Evolutionary conservation across 2,797 vertebrate species (phyloP).

Genomic region (Pterois miles): DNA sequence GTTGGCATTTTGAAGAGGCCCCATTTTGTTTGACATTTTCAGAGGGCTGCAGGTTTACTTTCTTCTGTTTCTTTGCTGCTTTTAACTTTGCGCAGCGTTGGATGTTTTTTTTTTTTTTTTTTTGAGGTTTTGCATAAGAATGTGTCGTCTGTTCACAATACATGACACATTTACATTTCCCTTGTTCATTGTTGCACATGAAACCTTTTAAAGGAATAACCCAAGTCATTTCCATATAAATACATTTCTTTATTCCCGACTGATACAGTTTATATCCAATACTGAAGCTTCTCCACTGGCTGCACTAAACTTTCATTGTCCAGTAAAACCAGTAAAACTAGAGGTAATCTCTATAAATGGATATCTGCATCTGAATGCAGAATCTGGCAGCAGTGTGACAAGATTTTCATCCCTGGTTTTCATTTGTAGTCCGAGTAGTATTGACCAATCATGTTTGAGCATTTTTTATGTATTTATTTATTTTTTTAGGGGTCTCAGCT

Average conservation of each 20-base stretch:
- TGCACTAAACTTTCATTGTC: neutral
- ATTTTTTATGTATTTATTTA: no score
- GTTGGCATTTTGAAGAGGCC: slow-evolving; percentile 33
- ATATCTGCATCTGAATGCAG: neutral
- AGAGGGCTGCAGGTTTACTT: slow-evolving; percentile 32
- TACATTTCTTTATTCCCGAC: slow-evolving; percentile 9
- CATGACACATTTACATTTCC: slow-evolving; percentile 51
- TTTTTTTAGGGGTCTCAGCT: no score
- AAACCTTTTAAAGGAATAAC: slow-evolving; percentile 10
- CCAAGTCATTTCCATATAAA: slow-evolving; percentile 49
- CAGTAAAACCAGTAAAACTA: no score
- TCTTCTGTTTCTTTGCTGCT: neutral
- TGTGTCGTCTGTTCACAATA: slow-evolving; percentile 27
- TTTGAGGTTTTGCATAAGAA: slow-evolving; percentile 51
- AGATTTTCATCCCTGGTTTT: no score
- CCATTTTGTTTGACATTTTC: slow-evolving; percentile 47
- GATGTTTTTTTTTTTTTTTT: slow-evolving; percentile 34
- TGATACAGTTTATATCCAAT: neutral
- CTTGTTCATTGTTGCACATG: slow-evolving; percentile 34
- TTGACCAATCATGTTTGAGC: neutral
- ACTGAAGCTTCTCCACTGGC: neutral
- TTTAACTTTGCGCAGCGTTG: slow-evolving; percentile 27
- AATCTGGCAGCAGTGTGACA: no score
- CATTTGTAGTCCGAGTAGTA: no score
- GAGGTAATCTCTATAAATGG: neutral